These are phyloP conservation scores for Proisotoma minuta DNA, from an alignment of 2,888 invertebrate species.

Conservation along the genomic window DNA sequence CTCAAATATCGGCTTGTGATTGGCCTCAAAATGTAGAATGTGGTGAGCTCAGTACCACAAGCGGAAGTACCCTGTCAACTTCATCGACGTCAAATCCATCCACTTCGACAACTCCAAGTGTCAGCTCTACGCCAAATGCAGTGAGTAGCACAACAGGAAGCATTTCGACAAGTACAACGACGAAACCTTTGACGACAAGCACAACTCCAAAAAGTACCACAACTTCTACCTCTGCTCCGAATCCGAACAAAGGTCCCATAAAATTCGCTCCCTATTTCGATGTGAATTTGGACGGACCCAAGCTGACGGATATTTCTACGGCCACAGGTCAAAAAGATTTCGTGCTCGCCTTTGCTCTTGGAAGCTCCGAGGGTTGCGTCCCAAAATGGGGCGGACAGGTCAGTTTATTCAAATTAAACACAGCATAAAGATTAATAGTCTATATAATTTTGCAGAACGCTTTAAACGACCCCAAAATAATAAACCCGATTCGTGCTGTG, in stretches of 20 bases:
- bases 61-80: constrained; percentile 5
- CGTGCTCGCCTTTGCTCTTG: constrained; percentile 41
- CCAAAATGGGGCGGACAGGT: constrained; percentile 40
- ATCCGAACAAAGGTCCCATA: not conserved
- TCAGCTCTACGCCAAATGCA: not conserved
- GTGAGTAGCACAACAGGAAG: not conserved
- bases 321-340: constrained; percentile 41
- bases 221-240: not conserved
- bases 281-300: constrained; percentile 31
- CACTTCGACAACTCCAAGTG: not conserved
- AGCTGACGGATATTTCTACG: constrained; percentile 24
- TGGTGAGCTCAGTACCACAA: not conserved
- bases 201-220: no score
- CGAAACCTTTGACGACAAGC: not conserved
- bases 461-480: constrained; percentile 27
- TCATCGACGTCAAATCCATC: not conserved
- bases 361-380: constrained; percentile 24
- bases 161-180: not conserved
- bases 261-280: constrained; percentile 41
- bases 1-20: constrained; percentile 21
- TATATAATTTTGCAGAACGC: no score
- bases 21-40: constrained; percentile 35
- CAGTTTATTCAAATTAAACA: no score
- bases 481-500: constrained; percentile 30
- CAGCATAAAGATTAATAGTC: no score